Evolutionary conservation across 2,113 vertebrate species (phyloP).

Genomic region (Baryphthengus martii): DNA sequence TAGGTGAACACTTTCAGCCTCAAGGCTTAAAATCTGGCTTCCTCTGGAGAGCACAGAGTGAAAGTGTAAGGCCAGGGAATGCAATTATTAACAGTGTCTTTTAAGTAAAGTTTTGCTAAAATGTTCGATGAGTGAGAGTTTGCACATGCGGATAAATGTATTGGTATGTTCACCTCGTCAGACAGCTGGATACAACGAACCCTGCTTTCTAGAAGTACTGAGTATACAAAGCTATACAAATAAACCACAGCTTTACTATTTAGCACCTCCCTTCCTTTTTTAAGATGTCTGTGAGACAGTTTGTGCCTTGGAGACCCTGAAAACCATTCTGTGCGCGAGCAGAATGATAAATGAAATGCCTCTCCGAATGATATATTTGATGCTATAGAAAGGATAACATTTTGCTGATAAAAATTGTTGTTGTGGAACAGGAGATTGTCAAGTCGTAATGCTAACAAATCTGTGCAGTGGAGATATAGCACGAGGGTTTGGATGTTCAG

Average conservation of each 20-base stretch:
- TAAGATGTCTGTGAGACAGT: not conserved
- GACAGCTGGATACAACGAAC: too few relatives aligned
- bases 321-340: not conserved
- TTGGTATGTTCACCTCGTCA: not conserved
- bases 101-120: not conserved
- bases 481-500: not conserved
- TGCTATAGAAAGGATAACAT: not conserved
- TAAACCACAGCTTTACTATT: not conserved
- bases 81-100: not conserved
- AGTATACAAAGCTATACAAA: not conserved
- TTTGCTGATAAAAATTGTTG: not conserved
- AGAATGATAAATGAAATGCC: not conserved
- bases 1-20: not conserved
- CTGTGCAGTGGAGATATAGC: not conserved
- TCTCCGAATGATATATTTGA: not conserved
- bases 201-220: not conserved
- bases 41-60: not conserved
- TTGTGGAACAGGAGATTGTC: not conserved
- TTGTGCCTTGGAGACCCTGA: not conserved
- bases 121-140: not conserved
- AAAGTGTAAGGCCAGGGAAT: not conserved
- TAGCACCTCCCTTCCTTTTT: not conserved
- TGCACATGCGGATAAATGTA: not conserved
- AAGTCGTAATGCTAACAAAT: not conserved
- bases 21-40: not conserved